These are phyloP conservation scores for Kradibia gibbosae DNA, from an alignment of 1,140 invertebrate genomes.

Conservation along the genomic window DNA sequence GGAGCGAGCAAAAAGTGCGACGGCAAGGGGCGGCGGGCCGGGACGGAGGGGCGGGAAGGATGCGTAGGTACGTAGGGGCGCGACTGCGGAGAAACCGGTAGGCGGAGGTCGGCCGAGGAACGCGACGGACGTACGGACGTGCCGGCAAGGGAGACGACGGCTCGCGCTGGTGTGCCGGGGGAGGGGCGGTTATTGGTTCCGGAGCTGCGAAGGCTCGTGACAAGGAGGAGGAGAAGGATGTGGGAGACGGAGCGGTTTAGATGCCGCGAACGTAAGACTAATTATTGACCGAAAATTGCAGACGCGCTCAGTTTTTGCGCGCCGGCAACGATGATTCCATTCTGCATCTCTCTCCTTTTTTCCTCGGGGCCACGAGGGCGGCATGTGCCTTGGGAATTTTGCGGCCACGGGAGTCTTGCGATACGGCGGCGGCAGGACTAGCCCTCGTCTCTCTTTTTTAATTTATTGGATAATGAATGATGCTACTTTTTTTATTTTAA, in stretches of 20 bases:
- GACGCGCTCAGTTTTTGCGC: background rate
- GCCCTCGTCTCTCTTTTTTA: background rate
- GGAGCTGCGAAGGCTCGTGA: background rate
- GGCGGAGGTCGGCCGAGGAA: slow-evolving; percentile 8
- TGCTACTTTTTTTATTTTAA: no score
- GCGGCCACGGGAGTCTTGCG: background rate
- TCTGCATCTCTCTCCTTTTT: background rate
- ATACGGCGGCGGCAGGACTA: background rate
- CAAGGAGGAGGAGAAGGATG: background rate
- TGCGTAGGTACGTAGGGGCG: background rate
- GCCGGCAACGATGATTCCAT: background rate
- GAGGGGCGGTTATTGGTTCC: background rate
- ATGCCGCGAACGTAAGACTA: background rate
- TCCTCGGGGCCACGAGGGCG: background rate
- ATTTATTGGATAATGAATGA: no score
- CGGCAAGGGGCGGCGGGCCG: background rate
- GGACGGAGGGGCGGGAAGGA: background rate
- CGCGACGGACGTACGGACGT: background rate
- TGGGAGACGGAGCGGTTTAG: background rate
- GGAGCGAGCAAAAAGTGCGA: background rate
- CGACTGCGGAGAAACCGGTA: slow-evolving; percentile 30
- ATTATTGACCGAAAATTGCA: slow-evolving; percentile 41
- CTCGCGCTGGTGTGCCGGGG: background rate
- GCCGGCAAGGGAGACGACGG: background rate
- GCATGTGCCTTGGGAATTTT: slow-evolving; percentile 31